These are phyloP conservation scores for Styela plicata DNA, from an alignment of 23 tunicate species.

Conservation along the genomic window DNA sequence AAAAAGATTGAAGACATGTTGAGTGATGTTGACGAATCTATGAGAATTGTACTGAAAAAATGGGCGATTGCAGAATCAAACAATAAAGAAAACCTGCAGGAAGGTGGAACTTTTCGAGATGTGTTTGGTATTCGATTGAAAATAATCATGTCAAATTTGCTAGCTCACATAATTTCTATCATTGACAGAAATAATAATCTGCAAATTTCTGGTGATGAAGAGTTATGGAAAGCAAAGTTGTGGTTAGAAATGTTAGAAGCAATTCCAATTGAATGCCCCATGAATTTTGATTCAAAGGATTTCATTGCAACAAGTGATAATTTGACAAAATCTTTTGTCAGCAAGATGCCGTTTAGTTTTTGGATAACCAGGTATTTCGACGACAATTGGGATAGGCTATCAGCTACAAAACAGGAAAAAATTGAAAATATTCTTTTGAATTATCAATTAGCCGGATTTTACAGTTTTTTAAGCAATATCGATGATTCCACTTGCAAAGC, in stretches of 20 bases:
- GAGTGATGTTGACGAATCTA: no score
- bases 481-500: no score
- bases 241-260: not conserved
- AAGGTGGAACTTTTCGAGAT: slow-evolving; percentile 54
- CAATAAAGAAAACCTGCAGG: slow-evolving; percentile 39
- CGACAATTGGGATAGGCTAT: no score
- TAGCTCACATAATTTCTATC: slow-evolving; percentile 35
- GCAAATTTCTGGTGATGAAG: slow-evolving; percentile 8
- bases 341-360: no score
- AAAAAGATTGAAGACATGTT: not conserved
- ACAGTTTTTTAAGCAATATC: no score
- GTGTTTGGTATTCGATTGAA: slow-evolving; percentile 32
- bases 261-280: slow-evolving; percentile 1
- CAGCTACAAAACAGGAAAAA: no score
- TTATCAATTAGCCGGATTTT: no score
- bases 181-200: slow-evolving; percentile 45
- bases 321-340: not conserved
- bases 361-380: no score
- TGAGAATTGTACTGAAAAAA: no score
- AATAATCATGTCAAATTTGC: slow-evolving; percentile 15
- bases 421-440: no score
- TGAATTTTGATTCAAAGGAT: slow-evolving; percentile 9
- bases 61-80: slow-evolving; percentile 59
- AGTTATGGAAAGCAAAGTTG: not conserved
- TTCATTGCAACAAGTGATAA: not conserved